Evolutionary conservation across 2,797 vertebrate genomes (phyloP).

Genomic region (Micropoecilia bifurca): DNA sequence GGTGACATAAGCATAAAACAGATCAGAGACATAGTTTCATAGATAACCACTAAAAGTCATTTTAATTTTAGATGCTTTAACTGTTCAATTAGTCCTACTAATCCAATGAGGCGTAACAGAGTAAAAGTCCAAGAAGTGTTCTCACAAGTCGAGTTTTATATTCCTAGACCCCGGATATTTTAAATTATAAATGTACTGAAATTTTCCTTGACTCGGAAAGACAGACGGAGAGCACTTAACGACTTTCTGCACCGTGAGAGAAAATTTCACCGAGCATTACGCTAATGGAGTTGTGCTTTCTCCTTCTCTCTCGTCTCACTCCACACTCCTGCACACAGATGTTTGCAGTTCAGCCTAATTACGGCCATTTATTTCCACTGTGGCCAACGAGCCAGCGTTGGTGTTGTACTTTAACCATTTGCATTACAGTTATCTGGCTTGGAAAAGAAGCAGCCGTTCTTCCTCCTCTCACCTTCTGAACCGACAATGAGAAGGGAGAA

Average conservation of each 20-base stretch:
- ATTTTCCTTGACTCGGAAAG: conserved; percentile 76
- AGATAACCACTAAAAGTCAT: conserved; percentile 37
- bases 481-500: neutral
- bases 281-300: conserved; percentile 83
- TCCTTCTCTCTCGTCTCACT: conserved; percentile 35
- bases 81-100: conserved; percentile 60
- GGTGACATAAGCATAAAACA: conserved; percentile 18
- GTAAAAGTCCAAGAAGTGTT: conserved; percentile 70
- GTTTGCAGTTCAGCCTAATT: conserved; percentile 83
- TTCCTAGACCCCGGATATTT: conserved; percentile 71
- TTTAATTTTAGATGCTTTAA: conserved; percentile 51
- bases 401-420: conserved; percentile 65
- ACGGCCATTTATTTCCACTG: conserved; percentile 82
- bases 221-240: conserved; percentile 87
- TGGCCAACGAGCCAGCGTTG: conserved; percentile 64
- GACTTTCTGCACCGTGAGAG: conserved; percentile 78
- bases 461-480: conserved; percentile 22
- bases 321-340: conserved; percentile 73
- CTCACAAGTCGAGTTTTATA: conserved; percentile 65
- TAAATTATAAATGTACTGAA: conserved; percentile 83
- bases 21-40: conserved; percentile 28
- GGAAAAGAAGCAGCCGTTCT: conserved; percentile 38
- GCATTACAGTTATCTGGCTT: conserved; percentile 58
- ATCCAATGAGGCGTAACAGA: conserved; percentile 68
- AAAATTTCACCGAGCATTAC: conserved; percentile 84